Percentiles rank a stretch among this genome's conserved stretches.
Evolutionary conservation across 2,113 vertebrate species (phyloP).

Genomic region (Centrocercus urophasianus): DNA sequence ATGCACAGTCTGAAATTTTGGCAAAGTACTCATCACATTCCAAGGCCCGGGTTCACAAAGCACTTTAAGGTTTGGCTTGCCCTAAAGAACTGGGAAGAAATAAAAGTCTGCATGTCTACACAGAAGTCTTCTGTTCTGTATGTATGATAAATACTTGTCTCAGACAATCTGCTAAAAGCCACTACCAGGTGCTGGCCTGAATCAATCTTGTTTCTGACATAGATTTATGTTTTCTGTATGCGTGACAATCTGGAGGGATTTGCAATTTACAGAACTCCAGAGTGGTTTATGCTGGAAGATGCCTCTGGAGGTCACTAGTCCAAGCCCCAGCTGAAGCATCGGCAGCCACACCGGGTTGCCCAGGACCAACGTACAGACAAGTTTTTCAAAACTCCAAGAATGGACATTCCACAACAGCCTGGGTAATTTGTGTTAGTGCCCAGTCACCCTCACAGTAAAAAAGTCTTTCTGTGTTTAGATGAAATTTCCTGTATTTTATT

Average conservation of each 20-base stretch:
- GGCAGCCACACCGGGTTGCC: not conserved
- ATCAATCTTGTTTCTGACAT: not conserved
- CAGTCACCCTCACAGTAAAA: accelerated
- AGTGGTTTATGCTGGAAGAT: not conserved
- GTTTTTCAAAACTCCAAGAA: not conserved
- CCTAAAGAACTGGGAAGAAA: not conserved
- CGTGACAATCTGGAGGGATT: not conserved
- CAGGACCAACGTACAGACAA: not conserved
- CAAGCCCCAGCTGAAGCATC: not conserved
- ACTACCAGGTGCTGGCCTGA: not conserved
- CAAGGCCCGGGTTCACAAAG: not conserved
- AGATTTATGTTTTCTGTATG: not conserved
- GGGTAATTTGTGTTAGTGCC: not conserved
- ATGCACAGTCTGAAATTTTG: not conserved
- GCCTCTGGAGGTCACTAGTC: not conserved
- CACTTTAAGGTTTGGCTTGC: not conserved
- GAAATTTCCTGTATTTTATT: not conserved
- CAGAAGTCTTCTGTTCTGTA: not conserved
- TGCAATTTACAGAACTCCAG: not conserved
- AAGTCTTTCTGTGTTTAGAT: not conserved
- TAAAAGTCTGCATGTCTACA: not conserved
- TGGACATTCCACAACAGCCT: not conserved
- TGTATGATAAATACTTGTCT: not conserved
- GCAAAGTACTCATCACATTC: not conserved
- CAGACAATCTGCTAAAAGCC: not conserved